phyloP scores from a whole-genome alignment of 2,888 invertebrate species.

The Sinohyriopsis cumingii region DNA sequence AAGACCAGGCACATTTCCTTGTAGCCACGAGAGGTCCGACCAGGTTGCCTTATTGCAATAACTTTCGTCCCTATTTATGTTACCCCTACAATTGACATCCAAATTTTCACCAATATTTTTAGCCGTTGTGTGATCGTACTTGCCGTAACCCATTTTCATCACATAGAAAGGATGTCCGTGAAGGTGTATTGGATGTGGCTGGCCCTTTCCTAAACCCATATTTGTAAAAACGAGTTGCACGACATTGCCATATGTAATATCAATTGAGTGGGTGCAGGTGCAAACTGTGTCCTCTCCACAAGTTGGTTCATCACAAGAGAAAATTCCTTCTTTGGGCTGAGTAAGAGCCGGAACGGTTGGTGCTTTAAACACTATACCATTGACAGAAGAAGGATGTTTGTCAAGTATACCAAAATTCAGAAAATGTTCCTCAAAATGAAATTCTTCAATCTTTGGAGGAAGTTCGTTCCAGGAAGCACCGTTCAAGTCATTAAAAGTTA shows the following conservation, averaged over 20 bases:
- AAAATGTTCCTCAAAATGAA: conserved; percentile 51
- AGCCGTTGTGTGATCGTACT: conserved; percentile 32
- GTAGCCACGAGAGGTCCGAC: conserved; percentile 51
- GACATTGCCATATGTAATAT: conserved; percentile 44
- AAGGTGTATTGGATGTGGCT: conserved; percentile 64
- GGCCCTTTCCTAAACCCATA: conserved; percentile 54
- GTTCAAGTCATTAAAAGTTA: conserved; percentile 32
- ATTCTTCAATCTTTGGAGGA: conserved; percentile 24
- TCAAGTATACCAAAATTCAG: conserved; percentile 62
- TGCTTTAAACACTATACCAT: conserved; percentile 42
- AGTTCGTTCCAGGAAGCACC: conserved; percentile 23
- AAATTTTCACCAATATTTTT: conserved; percentile 36
- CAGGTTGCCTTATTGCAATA: conserved; percentile 61
- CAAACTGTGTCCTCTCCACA: conserved; percentile 48
- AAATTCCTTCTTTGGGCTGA: conserved; percentile 45
- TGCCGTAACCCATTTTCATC: conserved; percentile 59
- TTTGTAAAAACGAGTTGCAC: conserved; percentile 59
- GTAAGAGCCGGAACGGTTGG: conserved; percentile 46
- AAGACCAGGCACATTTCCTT: conserved; percentile 51
- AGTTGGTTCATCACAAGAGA: conserved; percentile 37
- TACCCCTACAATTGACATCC: conserved; percentile 41
- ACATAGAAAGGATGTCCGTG: conserved; percentile 67
- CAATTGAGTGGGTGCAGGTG: conserved; percentile 49
- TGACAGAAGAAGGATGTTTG: conserved; percentile 46
- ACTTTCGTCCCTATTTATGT: conserved; percentile 25